phyloP scores from a whole-genome alignment of 2,113 vertebrate species.

The Aegypius monachus region DNA sequence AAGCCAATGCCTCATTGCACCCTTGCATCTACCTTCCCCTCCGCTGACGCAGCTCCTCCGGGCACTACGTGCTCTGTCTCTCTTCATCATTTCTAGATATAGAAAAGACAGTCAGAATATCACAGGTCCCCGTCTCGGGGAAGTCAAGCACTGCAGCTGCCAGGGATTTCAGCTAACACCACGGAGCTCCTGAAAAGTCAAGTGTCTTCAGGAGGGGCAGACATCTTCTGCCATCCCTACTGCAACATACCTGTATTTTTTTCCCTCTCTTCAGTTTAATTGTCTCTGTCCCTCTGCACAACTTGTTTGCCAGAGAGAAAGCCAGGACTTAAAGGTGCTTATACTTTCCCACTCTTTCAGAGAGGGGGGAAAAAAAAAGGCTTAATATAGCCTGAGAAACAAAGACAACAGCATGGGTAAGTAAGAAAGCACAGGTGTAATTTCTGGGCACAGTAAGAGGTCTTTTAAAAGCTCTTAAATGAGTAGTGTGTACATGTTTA shows the following conservation, averaged over 20 bases:
- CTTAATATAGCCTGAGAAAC: constrained; percentile 33
- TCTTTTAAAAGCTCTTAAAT: constrained; percentile 66
- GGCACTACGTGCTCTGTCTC: neutral
- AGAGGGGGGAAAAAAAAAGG: neutral
- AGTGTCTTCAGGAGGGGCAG: constrained; percentile 12
- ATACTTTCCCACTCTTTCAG: neutral
- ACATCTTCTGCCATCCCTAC: neutral
- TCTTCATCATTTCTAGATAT: neutral
- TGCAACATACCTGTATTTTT: neutral
- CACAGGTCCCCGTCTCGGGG: neutral
- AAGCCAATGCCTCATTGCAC: neutral
- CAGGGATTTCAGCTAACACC: constrained; percentile 53
- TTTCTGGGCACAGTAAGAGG: constrained; percentile 61
- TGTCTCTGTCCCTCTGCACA: neutral
- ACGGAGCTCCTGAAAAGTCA: constrained; percentile 20
- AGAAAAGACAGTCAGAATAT: neutral
- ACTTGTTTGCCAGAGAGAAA: neutral
- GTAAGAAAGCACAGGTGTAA: constrained; percentile 64
- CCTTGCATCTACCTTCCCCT: neutral
- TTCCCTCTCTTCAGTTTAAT: neutral
- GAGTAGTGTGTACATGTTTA: constrained; percentile 57
- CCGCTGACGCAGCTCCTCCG: neutral
- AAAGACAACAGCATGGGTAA: constrained; percentile 38
- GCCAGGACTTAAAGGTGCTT: neutral
- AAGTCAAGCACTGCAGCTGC: constrained; percentile 36